Base-by-base conservation (phyloP, 1,140 invertebrate species). In the Drosophila pseudoobscura region DNA sequence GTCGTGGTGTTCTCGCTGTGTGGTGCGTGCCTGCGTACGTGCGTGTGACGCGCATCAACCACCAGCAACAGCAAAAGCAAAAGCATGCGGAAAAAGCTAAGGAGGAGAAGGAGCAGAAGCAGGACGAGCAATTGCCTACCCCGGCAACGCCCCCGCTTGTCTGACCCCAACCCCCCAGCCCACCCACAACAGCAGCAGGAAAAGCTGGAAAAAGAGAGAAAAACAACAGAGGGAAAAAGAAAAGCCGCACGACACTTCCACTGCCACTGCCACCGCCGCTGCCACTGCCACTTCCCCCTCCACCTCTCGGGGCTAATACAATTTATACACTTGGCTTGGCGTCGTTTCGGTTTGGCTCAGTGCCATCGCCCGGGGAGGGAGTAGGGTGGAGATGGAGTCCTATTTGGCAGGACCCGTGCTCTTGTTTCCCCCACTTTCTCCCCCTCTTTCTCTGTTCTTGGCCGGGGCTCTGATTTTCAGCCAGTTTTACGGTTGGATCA, bases 291-390 rank as follows among this genome's bases (percentile, higher is more conserved):
- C 31, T 35, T 35, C 3, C 31, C 31, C 0, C 31, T 35, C 31
- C 31, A 35, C 1, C 13, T 39, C 35, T 39, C 71, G 82, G 82
- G 82, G 82, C 82, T 85, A 85, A 85, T 85, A 85, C 82, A 85
- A 85, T 85, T 85, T 85, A 85, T 85, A 87, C 82, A 85, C 82
- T 85, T 87, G 82, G 82, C 82, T 85, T 85, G 82, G 78, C 82
- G 78, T 85, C 82, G 70, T 82, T 87, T 87, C 83, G 82, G 69
- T 87, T 87, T 87, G 82, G 82, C 78, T 87, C 77, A 74, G 58
- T 88, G 82, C 82, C 82, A 87, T 69, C 62, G 61, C 58, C 54
- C 47, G 11, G 59, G 53, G 13, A n/a, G n/a, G 29, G 8, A 1
- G n/a, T 9, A 5, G 24, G 17, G 3, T n/a, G 41, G 41, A 24